These are phyloP conservation scores for Antedon mediterranea DNA, from an alignment of 53 echinoderm and acorn worm species.

Conservation along the genomic window DNA sequence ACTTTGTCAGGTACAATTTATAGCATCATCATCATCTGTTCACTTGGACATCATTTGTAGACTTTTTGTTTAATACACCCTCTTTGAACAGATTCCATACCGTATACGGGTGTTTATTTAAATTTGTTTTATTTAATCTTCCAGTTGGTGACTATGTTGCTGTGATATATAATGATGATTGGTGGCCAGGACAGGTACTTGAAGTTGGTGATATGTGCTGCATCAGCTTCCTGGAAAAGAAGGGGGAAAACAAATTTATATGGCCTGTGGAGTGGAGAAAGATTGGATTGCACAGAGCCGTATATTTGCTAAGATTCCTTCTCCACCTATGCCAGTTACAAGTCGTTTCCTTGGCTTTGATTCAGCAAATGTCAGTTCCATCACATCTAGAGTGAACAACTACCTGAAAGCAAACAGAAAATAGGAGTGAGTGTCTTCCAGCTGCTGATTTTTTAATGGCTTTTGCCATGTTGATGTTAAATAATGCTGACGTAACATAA, in stretches of 20 bases:
- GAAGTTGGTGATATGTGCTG: conserved; percentile 14
- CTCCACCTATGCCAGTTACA: conserved; percentile 32
- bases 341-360: conserved; percentile 21
- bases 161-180: conserved; percentile 29
- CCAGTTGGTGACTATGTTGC: conserved; percentile 34
- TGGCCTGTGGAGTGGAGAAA: conserved; percentile 36
- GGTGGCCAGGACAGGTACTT: conserved; percentile 35
- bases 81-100: too few species aligned
- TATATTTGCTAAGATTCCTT: conserved; percentile 25
- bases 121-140: conserved; percentile 3
- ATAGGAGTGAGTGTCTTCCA: not conserved
- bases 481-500: too few species aligned
- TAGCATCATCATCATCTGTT: too few species aligned
- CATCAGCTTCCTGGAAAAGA: conserved; percentile 22
- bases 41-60: too few species aligned
- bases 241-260: conserved; percentile 17
- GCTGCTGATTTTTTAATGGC: too few species aligned
- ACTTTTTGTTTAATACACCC: too few species aligned
- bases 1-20: too few species aligned
- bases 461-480: too few species aligned
- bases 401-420: conserved; percentile 10
- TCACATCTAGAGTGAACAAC: conserved; percentile 12
- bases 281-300: conserved; percentile 24
- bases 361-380: conserved; percentile 1
- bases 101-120: too few species aligned